A percentile compares a stretch with the other conserved stretches of the same genome.
Evolutionary conservation across 2,113 vertebrate species (phyloP).

Genomic region (Leuciscus idus): DNA sequence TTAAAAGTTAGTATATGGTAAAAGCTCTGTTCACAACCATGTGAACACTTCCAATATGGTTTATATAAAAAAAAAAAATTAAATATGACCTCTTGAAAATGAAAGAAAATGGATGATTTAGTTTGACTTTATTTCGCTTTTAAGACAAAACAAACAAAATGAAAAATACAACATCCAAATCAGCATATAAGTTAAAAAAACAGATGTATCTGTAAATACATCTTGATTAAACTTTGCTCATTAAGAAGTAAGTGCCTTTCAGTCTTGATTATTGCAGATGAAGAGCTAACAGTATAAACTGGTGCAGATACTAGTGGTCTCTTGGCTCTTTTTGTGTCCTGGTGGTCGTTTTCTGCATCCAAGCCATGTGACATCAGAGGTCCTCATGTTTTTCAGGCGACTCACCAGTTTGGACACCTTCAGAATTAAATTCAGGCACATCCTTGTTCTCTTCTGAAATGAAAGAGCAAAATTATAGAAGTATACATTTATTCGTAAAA

Average conservation of each 20-base stretch:
- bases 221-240: constrained; percentile 46
- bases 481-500: background rate
- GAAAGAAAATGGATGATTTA: background rate
- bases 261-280: constrained; percentile 39
- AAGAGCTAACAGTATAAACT: background rate
- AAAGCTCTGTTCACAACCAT: too few species aligned
- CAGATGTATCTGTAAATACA: background rate
- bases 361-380: constrained; percentile 64
- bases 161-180: too few species aligned
- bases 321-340: constrained; percentile 1
- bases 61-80: too few species aligned
- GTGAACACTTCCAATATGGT: too few species aligned
- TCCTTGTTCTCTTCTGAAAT: constrained; percentile 59
- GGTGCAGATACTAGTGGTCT: constrained; percentile 6
- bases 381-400: constrained; percentile 60
- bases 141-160: constrained; percentile 7
- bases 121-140: constrained; percentile 49
- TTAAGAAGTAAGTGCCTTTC: constrained; percentile 57
- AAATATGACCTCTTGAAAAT: too few species aligned
- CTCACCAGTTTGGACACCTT: constrained; percentile 3
- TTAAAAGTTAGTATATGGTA: too few species aligned
- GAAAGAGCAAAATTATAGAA: background rate
- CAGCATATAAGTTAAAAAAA: background rate
- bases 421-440: constrained; percentile 11
- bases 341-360: background rate